phyloP scores from a whole-genome alignment of 2,113 vertebrate species.

The Menura novaehollandiae region DNA sequence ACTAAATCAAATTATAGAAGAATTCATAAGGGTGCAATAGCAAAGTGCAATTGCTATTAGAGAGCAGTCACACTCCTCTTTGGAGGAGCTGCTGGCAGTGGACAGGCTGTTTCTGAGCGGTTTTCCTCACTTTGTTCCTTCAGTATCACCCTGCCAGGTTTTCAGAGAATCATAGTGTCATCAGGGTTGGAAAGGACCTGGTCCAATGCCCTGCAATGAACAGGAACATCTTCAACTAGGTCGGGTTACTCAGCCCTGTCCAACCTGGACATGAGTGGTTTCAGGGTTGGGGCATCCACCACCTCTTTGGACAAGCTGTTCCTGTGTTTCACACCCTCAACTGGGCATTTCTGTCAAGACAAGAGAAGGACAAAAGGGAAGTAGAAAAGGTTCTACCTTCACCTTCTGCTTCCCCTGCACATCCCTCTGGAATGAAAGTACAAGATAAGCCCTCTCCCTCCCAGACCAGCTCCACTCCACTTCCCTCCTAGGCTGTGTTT shows the following conservation, averaged over 20 bases:
- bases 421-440: background rate
- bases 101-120: background rate
- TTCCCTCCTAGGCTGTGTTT: background rate
- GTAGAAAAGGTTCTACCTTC: background rate
- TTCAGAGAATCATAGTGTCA: background rate
- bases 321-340: background rate
- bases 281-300: background rate
- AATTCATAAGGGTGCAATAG: background rate
- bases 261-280: background rate
- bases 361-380: background rate
- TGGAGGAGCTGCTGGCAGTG: background rate
- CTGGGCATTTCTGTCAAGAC: background rate
- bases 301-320: background rate
- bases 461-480: background rate
- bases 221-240: background rate
- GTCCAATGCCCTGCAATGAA: background rate
- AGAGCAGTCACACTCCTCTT: background rate
- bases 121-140: background rate
- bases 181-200: background rate
- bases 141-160: background rate
- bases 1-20: background rate
- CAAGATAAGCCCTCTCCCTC: background rate
- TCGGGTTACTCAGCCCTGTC: background rate
- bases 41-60: background rate
- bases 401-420: background rate